Evolutionary conservation across 2,888 invertebrate genomes (phyloP).

Genomic region (Dryomyza anilis): DNA sequence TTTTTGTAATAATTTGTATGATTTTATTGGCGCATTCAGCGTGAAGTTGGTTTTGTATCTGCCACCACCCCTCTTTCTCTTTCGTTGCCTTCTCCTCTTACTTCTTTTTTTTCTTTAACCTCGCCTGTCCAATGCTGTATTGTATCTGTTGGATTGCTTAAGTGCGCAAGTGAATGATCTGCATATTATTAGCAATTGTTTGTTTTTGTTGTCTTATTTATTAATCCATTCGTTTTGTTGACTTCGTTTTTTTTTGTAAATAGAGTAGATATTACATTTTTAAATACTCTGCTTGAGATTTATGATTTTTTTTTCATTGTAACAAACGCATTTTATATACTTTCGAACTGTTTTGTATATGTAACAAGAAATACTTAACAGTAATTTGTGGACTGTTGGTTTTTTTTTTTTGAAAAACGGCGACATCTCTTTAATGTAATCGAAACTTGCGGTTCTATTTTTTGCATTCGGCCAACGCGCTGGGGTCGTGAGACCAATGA

Average conservation of each 20-base stretch:
- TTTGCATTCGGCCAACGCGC: too few relatives aligned
- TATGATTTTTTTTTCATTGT: too few relatives aligned
- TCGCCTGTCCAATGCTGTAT: background rate
- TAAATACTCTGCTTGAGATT: too few relatives aligned
- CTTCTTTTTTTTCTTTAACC: background rate
- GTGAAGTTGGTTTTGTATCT: background rate
- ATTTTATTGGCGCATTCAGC: conserved; percentile 19
- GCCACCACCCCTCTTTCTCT: background rate
- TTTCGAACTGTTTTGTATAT: too few relatives aligned
- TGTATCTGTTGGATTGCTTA: conserved; percentile 1
- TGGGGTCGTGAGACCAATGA: too few relatives aligned
- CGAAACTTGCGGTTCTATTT: too few relatives aligned
- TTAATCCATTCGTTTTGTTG: conserved; percentile 25
- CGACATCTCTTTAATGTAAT: too few relatives aligned
- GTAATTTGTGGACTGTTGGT: too few relatives aligned
- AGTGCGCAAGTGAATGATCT: conserved; percentile 24
- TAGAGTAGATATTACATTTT: too few relatives aligned
- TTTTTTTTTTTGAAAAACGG: too few relatives aligned
- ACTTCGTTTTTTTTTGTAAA: background rate
- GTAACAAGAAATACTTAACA: too few relatives aligned
- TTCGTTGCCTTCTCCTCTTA: background rate
- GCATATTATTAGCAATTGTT: conserved; percentile 10
- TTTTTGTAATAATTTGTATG: conserved; percentile 22
- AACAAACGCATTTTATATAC: too few relatives aligned
- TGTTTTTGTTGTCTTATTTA: background rate